Evolutionary conservation across 53 echinoderm and acorn worm species (phyloP).

Genomic region (Arbacia lixula): DNA sequence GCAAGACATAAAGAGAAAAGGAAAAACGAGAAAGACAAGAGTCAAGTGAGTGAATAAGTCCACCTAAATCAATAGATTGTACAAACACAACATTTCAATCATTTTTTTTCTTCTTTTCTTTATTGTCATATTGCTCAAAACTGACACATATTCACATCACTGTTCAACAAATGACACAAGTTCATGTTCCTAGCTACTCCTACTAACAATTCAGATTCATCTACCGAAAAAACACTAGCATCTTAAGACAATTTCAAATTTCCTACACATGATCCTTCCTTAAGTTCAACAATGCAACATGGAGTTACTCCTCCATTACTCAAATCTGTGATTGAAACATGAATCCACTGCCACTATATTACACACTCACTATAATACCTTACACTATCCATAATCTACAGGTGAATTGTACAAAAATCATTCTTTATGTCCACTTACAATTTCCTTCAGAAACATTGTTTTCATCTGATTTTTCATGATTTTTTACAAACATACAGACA

Average conservation of each 20-base stretch:
- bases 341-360: conserved; percentile 17
- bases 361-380: conserved; percentile 18
- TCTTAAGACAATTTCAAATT: conserved; percentile 16
- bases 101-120: conserved; percentile 53
- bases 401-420: conserved; percentile 54
- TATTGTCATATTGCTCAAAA: conserved; percentile 60
- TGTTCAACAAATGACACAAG: conserved; percentile 51
- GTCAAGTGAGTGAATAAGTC: too few relatives aligned
- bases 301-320: conserved; percentile 4
- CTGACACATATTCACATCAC: conserved; percentile 60
- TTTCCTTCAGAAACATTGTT: conserved; percentile 47
- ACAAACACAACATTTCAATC: too few relatives aligned
- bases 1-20: neutral
- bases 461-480: conserved; percentile 44
- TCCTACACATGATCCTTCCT: conserved; percentile 35
- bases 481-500: conserved; percentile 51
- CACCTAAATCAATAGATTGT: too few relatives aligned
- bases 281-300: neutral
- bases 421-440: conserved; percentile 53
- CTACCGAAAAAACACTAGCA: conserved; percentile 52
- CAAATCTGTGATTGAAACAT: conserved; percentile 23
- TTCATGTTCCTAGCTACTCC: conserved; percentile 49
- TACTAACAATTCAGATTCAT: conserved; percentile 52
- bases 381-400: conserved; percentile 14
- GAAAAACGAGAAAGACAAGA: neutral